Evolutionary conservation across 2,797 vertebrate species (phyloP), one percentile per base, ranked within the genome.

Genomic region (Pangasius krempfi): DNA sequence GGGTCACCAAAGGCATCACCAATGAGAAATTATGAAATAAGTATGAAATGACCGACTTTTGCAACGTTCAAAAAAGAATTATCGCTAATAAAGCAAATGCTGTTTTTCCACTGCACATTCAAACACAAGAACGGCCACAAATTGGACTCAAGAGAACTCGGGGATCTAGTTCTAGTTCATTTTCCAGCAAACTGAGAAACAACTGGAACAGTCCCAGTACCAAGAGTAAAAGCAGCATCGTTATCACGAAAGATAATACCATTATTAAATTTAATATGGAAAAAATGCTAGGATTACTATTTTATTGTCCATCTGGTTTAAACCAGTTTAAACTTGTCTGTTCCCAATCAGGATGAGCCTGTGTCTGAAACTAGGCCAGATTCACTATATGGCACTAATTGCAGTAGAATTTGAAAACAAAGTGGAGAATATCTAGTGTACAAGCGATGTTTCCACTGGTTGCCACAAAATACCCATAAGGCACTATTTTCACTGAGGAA

Each of bases 101-200:
- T 73, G 20, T 75, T 47, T 75, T 75, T 27, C 40, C 73, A 75
- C 73, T 47, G 73, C 22, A 50, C 44, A 76, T 76, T 76, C 44
- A 47, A 47, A 16, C 25, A 47, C 37, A 40, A 40, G 4, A 25
- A 44, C 68, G 9, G 22, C 9, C 25, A 18, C 5, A 37, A 72
- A 72, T 3, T 40, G 33, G 33, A 72, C 68, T 64, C 25, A 7
- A 60, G 10, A 16, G 30, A 13, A 30, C 64, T 30, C 27, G 27
- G n/a, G 40, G 44, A 6, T 44, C 44, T 44, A 5, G 9, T 72
- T 40, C 33, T 72, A 37, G 68, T 18, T 13, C 5, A 40, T 72
- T 37, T 72, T 72, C 25, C 22, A 50, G 1, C 25, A 44, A 73
- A 4, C 3, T 5, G 72, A 73, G 25, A 27, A 47, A 75, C 40